Conservation (phyloP, 92 coral and sea anemone species). For the Chrysogorgia sp. region DNA sequence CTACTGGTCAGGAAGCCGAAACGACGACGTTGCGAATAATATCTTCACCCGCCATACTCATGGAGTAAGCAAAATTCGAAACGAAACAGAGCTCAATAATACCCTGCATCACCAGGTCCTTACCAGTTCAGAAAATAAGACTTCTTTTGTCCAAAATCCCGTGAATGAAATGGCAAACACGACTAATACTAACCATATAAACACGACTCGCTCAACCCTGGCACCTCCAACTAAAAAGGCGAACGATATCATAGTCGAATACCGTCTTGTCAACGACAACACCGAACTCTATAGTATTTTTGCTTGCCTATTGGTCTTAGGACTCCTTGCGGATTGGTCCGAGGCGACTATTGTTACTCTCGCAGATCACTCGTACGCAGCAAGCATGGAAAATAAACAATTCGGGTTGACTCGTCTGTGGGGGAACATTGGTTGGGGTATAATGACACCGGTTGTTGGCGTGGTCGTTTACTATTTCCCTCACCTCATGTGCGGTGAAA, state of each 20-base stretch:
- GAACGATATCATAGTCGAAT: background rate
- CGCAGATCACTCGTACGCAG: constrained; percentile 33
- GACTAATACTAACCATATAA: background rate
- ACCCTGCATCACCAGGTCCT: no score
- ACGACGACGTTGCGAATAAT: background rate
- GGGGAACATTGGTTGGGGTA: constrained; percentile 93
- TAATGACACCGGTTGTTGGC: constrained; percentile 70
- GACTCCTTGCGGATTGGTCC: constrained; percentile 21
- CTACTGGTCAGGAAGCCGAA: background rate
- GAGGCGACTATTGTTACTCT: constrained; percentile 27
- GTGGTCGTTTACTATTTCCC: constrained; percentile 55
- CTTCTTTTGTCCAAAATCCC: background rate
- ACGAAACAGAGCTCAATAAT: background rate
- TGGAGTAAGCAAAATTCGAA: background rate
- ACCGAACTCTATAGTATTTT: constrained; percentile 29
- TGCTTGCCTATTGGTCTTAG: constrained; percentile 5
- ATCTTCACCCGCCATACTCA: background rate
- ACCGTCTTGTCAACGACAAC: constrained; percentile 10
- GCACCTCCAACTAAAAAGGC: background rate
- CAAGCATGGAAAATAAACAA: constrained; percentile 46
- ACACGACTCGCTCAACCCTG: background rate
- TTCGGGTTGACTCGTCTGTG: constrained; percentile 80
- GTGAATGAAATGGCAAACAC: background rate
- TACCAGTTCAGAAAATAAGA: background rate
- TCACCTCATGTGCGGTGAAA: constrained; percentile 60